A percentile compares a stretch with the other conserved stretches of the same genome.
Conservation (phyloP, 2,888 invertebrate species). For the Rugalucina vietnamica region DNA sequence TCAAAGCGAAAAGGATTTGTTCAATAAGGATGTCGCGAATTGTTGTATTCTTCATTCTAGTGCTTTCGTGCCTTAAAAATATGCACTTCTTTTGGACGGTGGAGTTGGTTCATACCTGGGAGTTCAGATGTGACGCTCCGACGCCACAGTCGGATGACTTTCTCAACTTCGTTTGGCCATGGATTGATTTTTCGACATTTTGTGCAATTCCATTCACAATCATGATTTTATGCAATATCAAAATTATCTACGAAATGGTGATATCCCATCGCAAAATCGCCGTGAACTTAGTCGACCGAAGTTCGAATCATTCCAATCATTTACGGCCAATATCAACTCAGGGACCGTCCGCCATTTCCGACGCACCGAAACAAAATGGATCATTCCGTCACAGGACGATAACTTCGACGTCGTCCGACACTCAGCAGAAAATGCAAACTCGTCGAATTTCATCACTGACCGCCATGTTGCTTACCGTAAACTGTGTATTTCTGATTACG, state of each 20-base stretch:
- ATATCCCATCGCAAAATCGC: conserved; percentile 52
- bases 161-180: conserved; percentile 67
- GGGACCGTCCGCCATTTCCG: not conserved
- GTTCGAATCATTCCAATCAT: not conserved
- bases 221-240: conserved; percentile 72
- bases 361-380: not conserved
- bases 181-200: conserved; percentile 75
- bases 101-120: conserved; percentile 52
- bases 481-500: conserved; percentile 70
- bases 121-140: conserved; percentile 46
- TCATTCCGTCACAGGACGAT: not conserved
- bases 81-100: conserved; percentile 79
- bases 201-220: conserved; percentile 72
- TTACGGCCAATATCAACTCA: not conserved
- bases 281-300: conserved; percentile 27
- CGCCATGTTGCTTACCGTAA: conserved; percentile 71
- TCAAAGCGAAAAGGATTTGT: conserved; percentile 71
- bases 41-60: conserved; percentile 56
- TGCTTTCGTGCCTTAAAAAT: conserved; percentile 69
- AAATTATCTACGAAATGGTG: conserved; percentile 70
- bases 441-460: conserved; percentile 64
- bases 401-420: not conserved
- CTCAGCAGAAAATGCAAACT: not conserved
- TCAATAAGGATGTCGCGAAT: conserved; percentile 68
- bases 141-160: conserved; percentile 36